Base-by-base conservation (phyloP, 2,888 invertebrate species). In the Melolontha melolontha region DNA sequence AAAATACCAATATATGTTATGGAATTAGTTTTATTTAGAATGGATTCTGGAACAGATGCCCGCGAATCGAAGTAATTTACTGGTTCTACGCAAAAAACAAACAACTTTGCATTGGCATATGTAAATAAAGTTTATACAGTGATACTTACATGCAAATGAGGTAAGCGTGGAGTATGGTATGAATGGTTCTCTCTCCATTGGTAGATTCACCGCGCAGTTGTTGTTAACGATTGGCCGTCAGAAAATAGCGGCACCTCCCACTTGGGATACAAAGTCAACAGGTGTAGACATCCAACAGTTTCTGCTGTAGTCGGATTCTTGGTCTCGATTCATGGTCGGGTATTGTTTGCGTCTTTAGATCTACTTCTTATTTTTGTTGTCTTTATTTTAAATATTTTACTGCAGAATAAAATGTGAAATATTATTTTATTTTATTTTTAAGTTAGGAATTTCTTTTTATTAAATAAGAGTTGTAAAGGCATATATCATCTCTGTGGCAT, bases 241-340 rank as follows among this genome's bases (percentile, higher is more conserved):
- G 57, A 14, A 57, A 57, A 8, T 41, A 42, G 41, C 22, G 42
- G 44, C 27, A 47, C 67, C 52, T 42, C 67, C 52, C 54, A 62
- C 62, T 12, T 14, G 17, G 52, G 27, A 41, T 59, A 57, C 42
- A 68, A 68, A 57, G 50, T 40, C 64, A 65, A 68, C 68, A 68
- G 64, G 68, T 68, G 64, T 68, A 57, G 59, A 64, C 42, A 65
- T 65, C 68, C 64, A 66, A 57, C 49, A 49, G 49, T 57, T 50
- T 49, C 5, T 34, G 34, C 34, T 34, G 34, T 34, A 34, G 8
- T 8, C 34, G 34, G 34, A 34, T 34, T 34, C 34, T 34, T 34
- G 4, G 5, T 34, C 6, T 34, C 34, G 7, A 6, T 34, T 34
- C 5, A 34, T 34, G 34, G 34, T 34, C 34, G 34, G n/a, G 34